Percentiles rank a stretch among this genome's conserved stretches.
phyloP scores from a whole-genome alignment of 2,797 vertebrate genomes.

The Fundulus diaphanus region DNA sequence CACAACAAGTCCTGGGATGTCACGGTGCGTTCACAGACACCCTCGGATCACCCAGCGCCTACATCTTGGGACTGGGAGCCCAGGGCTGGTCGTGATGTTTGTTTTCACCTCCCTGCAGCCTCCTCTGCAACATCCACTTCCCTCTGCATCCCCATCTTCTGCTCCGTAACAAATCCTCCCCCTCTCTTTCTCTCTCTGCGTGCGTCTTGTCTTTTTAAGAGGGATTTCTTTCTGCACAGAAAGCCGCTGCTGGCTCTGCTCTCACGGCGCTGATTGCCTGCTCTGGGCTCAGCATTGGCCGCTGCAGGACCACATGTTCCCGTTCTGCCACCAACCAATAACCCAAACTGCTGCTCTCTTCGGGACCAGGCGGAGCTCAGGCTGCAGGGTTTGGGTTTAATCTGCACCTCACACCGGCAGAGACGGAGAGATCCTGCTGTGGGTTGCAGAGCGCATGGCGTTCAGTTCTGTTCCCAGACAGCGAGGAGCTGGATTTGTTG shows the following conservation, averaged over 20 bases:
- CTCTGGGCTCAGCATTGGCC: slow-evolving; percentile 76
- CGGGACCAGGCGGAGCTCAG: slow-evolving; percentile 45
- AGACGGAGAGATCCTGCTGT: slow-evolving; percentile 30
- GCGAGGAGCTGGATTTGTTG: not conserved
- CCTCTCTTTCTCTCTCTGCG: slow-evolving; percentile 16
- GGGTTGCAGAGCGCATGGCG: not conserved
- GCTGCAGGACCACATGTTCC: slow-evolving; percentile 77
- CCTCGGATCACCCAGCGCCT: slow-evolving; percentile 45
- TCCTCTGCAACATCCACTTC: slow-evolving; percentile 57
- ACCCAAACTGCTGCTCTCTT: slow-evolving; percentile 53
- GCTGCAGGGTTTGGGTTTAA: slow-evolving; percentile 34
- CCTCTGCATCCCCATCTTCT: slow-evolving; percentile 57
- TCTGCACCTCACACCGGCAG: slow-evolving; percentile 28
- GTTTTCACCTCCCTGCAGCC: slow-evolving; percentile 53
- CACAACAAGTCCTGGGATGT: slow-evolving; percentile 60
- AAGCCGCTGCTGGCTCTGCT: slow-evolving; percentile 40
- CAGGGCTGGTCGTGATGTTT: slow-evolving; percentile 45
- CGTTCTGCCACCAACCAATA: slow-evolving; percentile 75
- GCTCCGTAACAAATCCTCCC: slow-evolving; percentile 50
- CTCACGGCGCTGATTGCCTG: slow-evolving; percentile 56
- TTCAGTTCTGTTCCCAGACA: not conserved
- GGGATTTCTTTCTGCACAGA: slow-evolving; percentile 64
- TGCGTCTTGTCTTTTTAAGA: slow-evolving; percentile 49
- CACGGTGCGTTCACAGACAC: slow-evolving; percentile 44
- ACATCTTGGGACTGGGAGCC: slow-evolving; percentile 64